phyloP scores from a whole-genome alignment of 2,888 invertebrate genomes.

The Osedax frankpressi region DNA sequence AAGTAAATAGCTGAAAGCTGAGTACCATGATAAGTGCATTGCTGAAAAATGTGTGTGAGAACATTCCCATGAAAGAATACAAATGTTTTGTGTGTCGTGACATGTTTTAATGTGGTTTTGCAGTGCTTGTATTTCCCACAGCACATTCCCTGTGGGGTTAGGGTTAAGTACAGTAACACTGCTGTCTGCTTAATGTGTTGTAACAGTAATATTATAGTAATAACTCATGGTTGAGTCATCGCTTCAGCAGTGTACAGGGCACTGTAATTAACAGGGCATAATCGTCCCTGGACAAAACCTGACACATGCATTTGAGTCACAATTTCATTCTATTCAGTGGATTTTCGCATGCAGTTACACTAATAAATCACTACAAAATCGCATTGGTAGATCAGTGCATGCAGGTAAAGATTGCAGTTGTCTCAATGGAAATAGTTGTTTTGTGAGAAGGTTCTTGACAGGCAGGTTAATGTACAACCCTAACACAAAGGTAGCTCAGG shows the following conservation, averaged over 20 bases:
- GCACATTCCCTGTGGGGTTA: conserved; percentile 2
- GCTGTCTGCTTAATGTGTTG: not conserved
- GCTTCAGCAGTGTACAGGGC: conserved; percentile 1
- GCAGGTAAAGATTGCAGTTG: not conserved
- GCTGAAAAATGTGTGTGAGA: no score
- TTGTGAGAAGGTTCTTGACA: not conserved
- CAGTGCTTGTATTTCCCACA: not conserved
- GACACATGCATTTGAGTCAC: conserved; percentile 4
- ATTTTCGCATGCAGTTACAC: not conserved
- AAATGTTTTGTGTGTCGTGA: not conserved
- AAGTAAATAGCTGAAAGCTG: no score
- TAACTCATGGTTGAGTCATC: not conserved
- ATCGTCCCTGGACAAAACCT: not conserved
- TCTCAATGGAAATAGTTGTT: not conserved
- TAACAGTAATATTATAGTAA: not conserved
- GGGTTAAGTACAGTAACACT: not conserved
- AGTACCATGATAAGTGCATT: no score
- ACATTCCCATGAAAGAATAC: not conserved
- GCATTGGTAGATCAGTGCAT: not conserved
- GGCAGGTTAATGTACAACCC: not conserved
- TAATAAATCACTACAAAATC: not conserved
- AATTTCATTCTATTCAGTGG: not conserved
- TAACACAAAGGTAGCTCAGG: conserved; percentile 1
- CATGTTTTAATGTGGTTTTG: no score
- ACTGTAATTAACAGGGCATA: not conserved